Evolutionary conservation across 2,113 vertebrate species (phyloP).

Genomic region (Capreolus pygargus): DNA sequence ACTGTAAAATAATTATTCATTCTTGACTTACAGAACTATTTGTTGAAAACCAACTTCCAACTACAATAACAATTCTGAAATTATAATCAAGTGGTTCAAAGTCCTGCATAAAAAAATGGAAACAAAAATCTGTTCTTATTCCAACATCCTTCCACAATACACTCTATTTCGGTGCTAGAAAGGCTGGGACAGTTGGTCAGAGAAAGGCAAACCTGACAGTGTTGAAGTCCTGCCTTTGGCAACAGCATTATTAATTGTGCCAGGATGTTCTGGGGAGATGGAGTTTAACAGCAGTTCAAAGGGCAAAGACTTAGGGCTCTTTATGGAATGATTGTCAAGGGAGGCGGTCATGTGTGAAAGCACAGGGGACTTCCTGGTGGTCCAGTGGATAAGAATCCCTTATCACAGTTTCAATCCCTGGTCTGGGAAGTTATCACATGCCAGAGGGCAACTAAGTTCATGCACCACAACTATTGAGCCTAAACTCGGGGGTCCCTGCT

Average conservation of each 20-base stretch:
- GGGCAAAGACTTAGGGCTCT: neutral
- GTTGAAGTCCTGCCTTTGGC: neutral
- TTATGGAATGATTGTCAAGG: neutral
- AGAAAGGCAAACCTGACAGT: neutral
- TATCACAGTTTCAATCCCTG: neutral
- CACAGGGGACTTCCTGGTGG: neutral
- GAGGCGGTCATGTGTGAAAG: neutral
- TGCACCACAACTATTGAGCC: neutral
- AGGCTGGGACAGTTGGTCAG: neutral
- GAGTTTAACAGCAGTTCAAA: neutral
- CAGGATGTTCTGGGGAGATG: neutral
- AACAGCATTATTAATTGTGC: neutral
- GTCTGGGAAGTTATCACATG: neutral
- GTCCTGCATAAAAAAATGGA: neutral
- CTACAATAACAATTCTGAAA: neutral
- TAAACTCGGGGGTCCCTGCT: neutral
- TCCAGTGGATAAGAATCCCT: neutral
- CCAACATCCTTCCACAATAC: neutral
- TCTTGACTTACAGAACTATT: neutral
- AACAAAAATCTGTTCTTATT: neutral
- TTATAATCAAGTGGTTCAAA: neutral
- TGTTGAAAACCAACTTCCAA: neutral
- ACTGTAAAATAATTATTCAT: neutral
- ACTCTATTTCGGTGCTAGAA: neutral
- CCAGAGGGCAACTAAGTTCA: neutral